Conservation (phyloP, 2,113 vertebrate species). For the Xyliphius kryptos region DNA sequence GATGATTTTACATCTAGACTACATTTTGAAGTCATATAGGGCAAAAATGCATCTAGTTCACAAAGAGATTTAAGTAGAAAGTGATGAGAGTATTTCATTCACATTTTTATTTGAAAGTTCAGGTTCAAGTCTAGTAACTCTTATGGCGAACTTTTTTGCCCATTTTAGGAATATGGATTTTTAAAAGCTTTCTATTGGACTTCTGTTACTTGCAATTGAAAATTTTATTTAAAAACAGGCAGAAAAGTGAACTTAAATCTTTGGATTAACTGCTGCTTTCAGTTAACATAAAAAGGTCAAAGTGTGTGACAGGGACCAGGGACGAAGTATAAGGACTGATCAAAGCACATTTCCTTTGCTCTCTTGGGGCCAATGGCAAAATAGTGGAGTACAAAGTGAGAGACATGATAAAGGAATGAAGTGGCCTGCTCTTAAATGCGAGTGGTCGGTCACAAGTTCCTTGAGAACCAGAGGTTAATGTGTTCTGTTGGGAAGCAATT, state of each 20-base stretch:
- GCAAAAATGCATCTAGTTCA: no score
- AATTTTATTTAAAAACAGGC: no score
- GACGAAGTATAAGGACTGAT: background rate
- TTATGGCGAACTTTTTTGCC: no score
- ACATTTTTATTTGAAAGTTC: no score
- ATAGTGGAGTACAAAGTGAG: background rate
- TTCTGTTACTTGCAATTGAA: no score
- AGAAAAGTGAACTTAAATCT: background rate
- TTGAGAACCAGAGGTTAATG: conserved; percentile 68
- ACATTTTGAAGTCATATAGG: no score
- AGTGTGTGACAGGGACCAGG: background rate
- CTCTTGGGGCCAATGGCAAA: background rate
- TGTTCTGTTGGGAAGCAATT: conserved; percentile 72
- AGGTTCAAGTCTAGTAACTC: no score
- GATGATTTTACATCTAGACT: no score
- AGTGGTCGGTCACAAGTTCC: conserved; percentile 37
- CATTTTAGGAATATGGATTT: no score
- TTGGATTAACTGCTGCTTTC: background rate
- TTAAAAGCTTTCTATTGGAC: no score
- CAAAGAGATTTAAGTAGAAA: no score
- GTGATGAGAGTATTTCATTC: no score
- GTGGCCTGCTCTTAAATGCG: background rate
- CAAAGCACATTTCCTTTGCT: background rate
- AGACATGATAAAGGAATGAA: background rate
- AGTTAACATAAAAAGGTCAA: conserved; percentile 2